A percentile compares a stretch with the other conserved stretches of the same genome.
phyloP scores from a whole-genome alignment of 1,140 invertebrate species.

The Drosophila novamexicana region DNA sequence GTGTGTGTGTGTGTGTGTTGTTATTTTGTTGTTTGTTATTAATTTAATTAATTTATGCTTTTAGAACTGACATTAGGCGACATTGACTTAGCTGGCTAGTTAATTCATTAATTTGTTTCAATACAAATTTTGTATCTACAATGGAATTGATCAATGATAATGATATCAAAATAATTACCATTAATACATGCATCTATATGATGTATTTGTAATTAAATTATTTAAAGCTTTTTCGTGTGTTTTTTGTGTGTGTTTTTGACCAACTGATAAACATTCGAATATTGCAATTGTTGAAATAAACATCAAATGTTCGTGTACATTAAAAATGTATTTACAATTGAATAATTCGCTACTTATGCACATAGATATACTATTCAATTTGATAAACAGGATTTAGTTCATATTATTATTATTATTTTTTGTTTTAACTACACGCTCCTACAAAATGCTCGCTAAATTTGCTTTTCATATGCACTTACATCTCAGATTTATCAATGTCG shows the following conservation, averaged over 20 bases:
- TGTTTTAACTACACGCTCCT: constrained; percentile 66
- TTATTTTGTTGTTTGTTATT: constrained; percentile 25
- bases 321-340: constrained; percentile 73
- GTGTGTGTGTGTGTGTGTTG: not conserved
- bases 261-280: constrained; percentile 26
- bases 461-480: constrained; percentile 38
- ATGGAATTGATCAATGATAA: constrained; percentile 69
- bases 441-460: constrained; percentile 55
- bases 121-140: constrained; percentile 73
- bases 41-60: constrained; percentile 63
- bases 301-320: constrained; percentile 32
- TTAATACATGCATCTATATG: constrained; percentile 45
- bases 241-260: constrained; percentile 33
- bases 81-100: constrained; percentile 76
- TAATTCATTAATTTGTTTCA: constrained; percentile 54
- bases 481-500: constrained; percentile 67
- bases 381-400: constrained; percentile 57
- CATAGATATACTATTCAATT: constrained; percentile 62
- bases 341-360: constrained; percentile 75
- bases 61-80: constrained; percentile 79
- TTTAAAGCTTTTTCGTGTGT: constrained; percentile 75
- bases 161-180: constrained; percentile 76
- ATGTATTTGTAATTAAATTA: constrained; percentile 79
- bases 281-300: constrained; percentile 25
- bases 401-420: not conserved